Base-by-base conservation (phyloP, 2,888 invertebrate genomes). In the Augiades crinisus region DNA sequence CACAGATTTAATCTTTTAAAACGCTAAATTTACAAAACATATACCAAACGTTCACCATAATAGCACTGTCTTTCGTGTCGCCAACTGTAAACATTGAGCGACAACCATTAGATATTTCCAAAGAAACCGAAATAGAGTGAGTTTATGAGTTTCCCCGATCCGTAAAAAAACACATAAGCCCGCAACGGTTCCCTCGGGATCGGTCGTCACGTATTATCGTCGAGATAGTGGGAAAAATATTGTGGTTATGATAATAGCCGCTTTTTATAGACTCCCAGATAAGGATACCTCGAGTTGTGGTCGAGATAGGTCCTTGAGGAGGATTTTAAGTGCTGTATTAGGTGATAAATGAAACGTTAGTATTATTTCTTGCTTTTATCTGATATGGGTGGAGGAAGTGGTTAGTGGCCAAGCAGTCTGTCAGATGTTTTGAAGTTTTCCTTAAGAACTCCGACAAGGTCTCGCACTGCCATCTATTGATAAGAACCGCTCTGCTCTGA, bases 201-300 rank as follows among this genome's bases (percentile, higher is more conserved):
- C 41, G 31, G n/a, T 31, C 41, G 49, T 50, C 36, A 41, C 27
- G 27, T 34, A 24, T 41, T 47, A 47, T 47, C 47, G 55, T 21
- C 41, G 36, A 55, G 53, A 50, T 50, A 53, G 41, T 58, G 57
- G 62, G 57, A 60, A 70, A 75, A 74, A 74, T 68, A 73, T 67
- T 52, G 64, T 59, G 55, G 63, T 64, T 70, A 64, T 65, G 72
- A 74, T 71, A 70, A 65, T 65, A 60, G 54, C 57, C 27, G 36
- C 17, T 61, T 67, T 64, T 67, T 69, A 60, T 65, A 59, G 50
- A 58, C 60, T 57, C 13, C 53, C 59, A 65, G 68, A 67, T 68
- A 63, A 54, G 38, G 47, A 54, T 55, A 31, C 27, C n/a, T 30
- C 34, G 43, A 19, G n/a, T 19, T 19, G 19, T 31, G 31, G 24